These are phyloP conservation scores for Lasioglossum lativentre DNA, from an alignment of 2,888 invertebrate genomes.

Conservation along the genomic window DNA sequence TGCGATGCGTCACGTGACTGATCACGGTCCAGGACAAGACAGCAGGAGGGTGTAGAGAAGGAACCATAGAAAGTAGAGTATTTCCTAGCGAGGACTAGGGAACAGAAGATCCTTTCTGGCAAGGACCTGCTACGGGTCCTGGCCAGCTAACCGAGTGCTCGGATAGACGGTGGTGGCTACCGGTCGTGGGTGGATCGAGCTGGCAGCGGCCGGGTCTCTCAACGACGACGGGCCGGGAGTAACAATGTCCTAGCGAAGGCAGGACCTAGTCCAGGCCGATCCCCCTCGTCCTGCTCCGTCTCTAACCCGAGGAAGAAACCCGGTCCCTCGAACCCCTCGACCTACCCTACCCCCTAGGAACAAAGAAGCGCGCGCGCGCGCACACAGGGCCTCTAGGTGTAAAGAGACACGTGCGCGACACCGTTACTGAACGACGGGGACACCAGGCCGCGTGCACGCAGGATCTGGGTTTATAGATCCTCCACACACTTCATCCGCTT, in stretches of 20 bases:
- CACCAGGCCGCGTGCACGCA: slow-evolving; percentile 9
- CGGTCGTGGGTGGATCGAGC: slow-evolving; percentile 61
- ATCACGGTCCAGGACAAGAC: slow-evolving; percentile 26
- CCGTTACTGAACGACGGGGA: not conserved
- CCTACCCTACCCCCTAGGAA: slow-evolving; percentile 31
- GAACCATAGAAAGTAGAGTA: not conserved
- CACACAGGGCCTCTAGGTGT: slow-evolving; percentile 17
- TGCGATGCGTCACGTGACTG: slow-evolving; percentile 68
- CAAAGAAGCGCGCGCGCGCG: slow-evolving; percentile 38
- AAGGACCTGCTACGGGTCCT: slow-evolving; percentile 47
- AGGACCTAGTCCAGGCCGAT: slow-evolving; percentile 75
- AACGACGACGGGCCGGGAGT: slow-evolving; percentile 63
- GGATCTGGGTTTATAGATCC: not conserved
- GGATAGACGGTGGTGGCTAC: slow-evolving; percentile 70
- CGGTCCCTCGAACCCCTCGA: slow-evolving; percentile 28
- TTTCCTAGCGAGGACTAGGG: not conserved
- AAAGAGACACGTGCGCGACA: slow-evolving; percentile 33
- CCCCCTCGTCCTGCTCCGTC: slow-evolving; percentile 77
- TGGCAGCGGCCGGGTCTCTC: slow-evolving; percentile 62
- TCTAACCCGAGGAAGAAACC: slow-evolving; percentile 65
- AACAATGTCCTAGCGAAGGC: slow-evolving; percentile 83
- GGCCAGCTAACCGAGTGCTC: slow-evolving; percentile 42
- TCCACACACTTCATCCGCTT: not conserved
- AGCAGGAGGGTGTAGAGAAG: slow-evolving; percentile 15
- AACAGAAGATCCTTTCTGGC: slow-evolving; percentile 14